phyloP scores from a whole-genome alignment of 2,113 vertebrate genomes.

The Dinomys branickii region DNA sequence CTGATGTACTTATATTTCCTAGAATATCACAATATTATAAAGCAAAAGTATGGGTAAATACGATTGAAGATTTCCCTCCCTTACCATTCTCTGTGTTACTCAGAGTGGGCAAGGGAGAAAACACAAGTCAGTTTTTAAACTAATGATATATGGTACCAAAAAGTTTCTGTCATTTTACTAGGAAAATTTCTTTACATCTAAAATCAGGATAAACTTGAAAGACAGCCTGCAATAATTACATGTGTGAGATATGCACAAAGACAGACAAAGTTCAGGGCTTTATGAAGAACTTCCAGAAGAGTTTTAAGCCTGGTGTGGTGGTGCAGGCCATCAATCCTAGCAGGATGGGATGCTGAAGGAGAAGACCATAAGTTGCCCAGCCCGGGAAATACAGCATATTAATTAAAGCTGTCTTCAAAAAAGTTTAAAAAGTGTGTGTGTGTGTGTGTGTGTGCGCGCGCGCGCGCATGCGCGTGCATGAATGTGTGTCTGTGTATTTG shows the following conservation, averaged over 20 bases:
- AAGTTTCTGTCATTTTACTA: neutral
- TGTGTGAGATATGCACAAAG: neutral
- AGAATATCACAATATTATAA: neutral
- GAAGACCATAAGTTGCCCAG: neutral
- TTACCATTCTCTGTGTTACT: neutral
- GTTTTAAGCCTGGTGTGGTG: neutral
- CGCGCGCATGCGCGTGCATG: neutral
- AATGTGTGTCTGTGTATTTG: neutral
- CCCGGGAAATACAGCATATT: neutral
- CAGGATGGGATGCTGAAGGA: neutral
- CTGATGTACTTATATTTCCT: neutral
- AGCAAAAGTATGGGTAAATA: neutral
- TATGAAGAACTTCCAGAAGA: neutral
- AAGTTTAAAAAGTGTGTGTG: too few species aligned
- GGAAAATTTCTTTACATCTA: neutral
- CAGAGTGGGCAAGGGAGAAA: neutral
- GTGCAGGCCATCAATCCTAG: neutral
- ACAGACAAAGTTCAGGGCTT: neutral
- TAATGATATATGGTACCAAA: neutral
- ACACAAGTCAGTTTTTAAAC: neutral
- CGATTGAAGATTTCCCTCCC: neutral
- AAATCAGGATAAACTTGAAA: neutral
- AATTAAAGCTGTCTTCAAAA: neutral
- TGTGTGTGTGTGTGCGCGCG: neutral
- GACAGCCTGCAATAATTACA: neutral